These are phyloP conservation scores for Sphecodes monilicornis DNA, from an alignment of 2,888 invertebrate genomes.

Conservation along the genomic window DNA sequence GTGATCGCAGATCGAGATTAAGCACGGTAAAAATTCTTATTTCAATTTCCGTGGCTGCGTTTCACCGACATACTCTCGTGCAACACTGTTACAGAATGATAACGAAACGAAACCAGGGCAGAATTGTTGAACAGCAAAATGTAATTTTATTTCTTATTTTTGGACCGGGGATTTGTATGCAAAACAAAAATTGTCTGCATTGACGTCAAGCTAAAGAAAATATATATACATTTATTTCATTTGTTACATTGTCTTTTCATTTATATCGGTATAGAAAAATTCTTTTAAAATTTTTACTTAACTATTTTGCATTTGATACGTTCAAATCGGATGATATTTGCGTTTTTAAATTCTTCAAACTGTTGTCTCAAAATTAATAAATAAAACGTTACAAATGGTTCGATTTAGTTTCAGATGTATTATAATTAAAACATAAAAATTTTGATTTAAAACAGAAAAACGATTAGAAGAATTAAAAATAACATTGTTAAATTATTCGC, in stretches of 20 bases:
- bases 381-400: too few relatives aligned
- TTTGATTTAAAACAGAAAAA: too few relatives aligned
- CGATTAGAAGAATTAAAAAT: too few relatives aligned
- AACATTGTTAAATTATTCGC: too few relatives aligned
- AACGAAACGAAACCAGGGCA: background rate
- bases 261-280: background rate
- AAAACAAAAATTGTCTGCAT: background rate
- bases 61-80: background rate
- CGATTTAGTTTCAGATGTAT: too few relatives aligned
- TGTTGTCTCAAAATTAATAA: too few relatives aligned
- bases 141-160: background rate
- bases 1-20: conserved; percentile 2
- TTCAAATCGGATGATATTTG: too few relatives aligned
- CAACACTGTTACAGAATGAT: background rate
- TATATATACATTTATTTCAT: background rate
- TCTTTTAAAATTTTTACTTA: background rate
- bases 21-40: conserved; percentile 1
- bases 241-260: background rate
- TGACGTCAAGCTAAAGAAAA: background rate
- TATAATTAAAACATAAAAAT: too few relatives aligned
- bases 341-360: too few relatives aligned
- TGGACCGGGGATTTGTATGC: background rate
- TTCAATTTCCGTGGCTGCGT: background rate
- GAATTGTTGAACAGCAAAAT: background rate
- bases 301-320: background rate